Conservation (phyloP, 1,140 invertebrate genomes). For the Heliconius melpomene region DNA sequence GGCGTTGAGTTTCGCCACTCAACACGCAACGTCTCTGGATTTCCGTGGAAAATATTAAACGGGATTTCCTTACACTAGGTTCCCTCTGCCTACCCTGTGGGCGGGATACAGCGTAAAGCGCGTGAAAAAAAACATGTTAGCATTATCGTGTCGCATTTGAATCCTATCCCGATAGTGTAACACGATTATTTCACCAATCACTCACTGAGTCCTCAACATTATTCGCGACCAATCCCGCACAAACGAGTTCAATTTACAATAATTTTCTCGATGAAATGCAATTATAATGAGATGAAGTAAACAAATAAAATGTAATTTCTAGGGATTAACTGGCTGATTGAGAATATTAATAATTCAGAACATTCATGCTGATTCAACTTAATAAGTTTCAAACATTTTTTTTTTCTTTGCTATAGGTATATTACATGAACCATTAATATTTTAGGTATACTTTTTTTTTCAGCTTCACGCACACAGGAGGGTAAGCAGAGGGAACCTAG, state of each 20-base stretch:
- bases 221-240: conserved; percentile 16
- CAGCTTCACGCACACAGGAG: no score
- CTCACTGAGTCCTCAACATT: conserved; percentile 17
- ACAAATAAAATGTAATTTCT: background rate
- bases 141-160: background rate
- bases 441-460: no score
- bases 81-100: background rate
- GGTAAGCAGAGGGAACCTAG: no score
- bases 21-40: no score
- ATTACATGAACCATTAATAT: no score
- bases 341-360: conserved; percentile 8
- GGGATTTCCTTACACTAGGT: background rate
- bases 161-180: background rate
- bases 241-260: conserved; percentile 30
- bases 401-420: no score
- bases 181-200: background rate
- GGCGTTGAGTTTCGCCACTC: no score
- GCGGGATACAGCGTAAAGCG: background rate
- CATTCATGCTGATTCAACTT: background rate
- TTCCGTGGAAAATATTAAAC: no score
- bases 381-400: no score
- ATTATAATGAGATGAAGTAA: conserved; percentile 25
- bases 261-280: conserved; percentile 24
- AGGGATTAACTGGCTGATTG: background rate
- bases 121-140: background rate